A percentile compares a stretch with the other conserved stretches of the same genome.
phyloP scores from a whole-genome alignment of 2,888 invertebrate genomes.

The Morpho helenor region DNA sequence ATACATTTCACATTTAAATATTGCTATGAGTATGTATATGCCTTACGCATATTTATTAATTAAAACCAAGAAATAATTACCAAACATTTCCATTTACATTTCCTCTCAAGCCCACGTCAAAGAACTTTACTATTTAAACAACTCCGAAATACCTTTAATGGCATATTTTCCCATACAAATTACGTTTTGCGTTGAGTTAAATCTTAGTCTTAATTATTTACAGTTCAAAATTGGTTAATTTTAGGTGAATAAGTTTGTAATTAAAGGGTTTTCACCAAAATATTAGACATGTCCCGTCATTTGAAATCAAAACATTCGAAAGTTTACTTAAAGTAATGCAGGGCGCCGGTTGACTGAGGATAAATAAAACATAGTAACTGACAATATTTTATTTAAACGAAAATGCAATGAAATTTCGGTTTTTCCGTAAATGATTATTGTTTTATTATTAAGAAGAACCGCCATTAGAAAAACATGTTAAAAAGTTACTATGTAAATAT shows the following conservation, averaged over 20 bases:
- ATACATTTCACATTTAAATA: too few relatives aligned
- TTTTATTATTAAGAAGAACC: too few relatives aligned
- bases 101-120: slow-evolving; percentile 21
- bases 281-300: slow-evolving; percentile 67
- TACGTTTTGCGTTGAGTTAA: not conserved
- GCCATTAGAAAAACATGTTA: too few relatives aligned
- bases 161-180: slow-evolving; percentile 15
- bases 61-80: slow-evolving; percentile 16
- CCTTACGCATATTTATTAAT: slow-evolving; percentile 9
- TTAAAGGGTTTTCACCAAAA: slow-evolving; percentile 45
- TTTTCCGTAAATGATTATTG: too few relatives aligned
- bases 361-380: slow-evolving; percentile 35
- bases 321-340: slow-evolving; percentile 35
- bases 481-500: too few relatives aligned
- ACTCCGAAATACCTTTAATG: slow-evolving; percentile 16
- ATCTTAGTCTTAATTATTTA: not conserved
- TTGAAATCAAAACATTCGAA: slow-evolving; percentile 69
- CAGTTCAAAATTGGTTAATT: slow-evolving; percentile 8
- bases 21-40: too few relatives aligned
- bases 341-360: slow-evolving; percentile 30
- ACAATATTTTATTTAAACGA: slow-evolving; percentile 15
- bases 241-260: slow-evolving; percentile 7
- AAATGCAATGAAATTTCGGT: too few relatives aligned
- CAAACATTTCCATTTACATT: slow-evolving; percentile 18
- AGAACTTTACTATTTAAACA: slow-evolving; percentile 23